A percentile compares a stretch with the other conserved stretches of the same genome.
Evolutionary conservation across 1,140 invertebrate species (phyloP).

Genomic region (Metopolophium dirhodum): DNA sequence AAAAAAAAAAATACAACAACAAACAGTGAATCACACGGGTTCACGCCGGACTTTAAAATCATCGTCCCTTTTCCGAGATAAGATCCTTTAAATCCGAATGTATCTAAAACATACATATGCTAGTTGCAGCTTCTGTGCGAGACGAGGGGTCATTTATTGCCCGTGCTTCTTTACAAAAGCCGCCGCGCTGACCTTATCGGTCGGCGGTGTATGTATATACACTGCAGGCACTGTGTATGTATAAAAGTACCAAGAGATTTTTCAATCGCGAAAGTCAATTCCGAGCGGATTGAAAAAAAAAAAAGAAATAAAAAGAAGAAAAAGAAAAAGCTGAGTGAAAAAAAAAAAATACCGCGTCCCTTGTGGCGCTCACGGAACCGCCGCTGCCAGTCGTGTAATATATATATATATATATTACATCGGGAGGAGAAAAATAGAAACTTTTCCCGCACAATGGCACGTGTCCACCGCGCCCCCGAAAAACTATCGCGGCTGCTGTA

Average conservation of each 20-base stretch:
- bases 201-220: not conserved
- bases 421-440: conserved; percentile 40
- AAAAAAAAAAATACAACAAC: not conserved
- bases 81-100: conserved; percentile 48
- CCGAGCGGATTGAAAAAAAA: conserved; percentile 49
- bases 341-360: conserved; percentile 32
- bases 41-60: conserved; percentile 54
- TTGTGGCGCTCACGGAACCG: conserved; percentile 30
- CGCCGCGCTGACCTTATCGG: conserved; percentile 53
- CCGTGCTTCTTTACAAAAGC: conserved; percentile 54
- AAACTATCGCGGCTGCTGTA: not conserved
- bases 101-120: conserved; percentile 41
- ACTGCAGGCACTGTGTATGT: not conserved
- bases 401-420: not conserved
- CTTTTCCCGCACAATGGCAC: conserved; percentile 44
- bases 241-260: conserved; percentile 45
- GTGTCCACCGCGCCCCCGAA: conserved; percentile 40
- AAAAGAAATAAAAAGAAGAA: not conserved
- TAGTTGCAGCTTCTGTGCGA: not conserved
- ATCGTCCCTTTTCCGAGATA: conserved; percentile 53
- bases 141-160: conserved; percentile 57
- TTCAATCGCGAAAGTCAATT: conserved; percentile 54
- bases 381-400: not conserved
- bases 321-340: conserved; percentile 11
- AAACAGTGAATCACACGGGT: conserved; percentile 51